Base-by-base conservation (phyloP, 2,888 invertebrate species). In the Penaeus monodon region DNA sequence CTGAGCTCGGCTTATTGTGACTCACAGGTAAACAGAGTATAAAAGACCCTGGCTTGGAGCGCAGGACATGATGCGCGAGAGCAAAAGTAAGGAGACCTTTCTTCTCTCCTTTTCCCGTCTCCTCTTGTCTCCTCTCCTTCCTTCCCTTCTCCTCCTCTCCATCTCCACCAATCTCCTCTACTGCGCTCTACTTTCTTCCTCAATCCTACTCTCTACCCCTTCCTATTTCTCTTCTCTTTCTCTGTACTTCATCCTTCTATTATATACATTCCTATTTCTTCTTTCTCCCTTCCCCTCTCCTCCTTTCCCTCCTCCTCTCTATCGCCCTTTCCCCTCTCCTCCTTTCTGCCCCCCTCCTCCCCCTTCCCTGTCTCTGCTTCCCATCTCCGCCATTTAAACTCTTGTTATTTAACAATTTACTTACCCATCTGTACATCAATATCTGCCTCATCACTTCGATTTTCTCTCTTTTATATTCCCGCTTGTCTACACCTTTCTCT, bases 91-190 rank as follows among this genome's bases (percentile, higher is more conserved):
- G 3, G 33, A 33, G 33, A 33, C 66, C 38, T 38, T 66, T 10
- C n/a, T 8, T 63, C 27, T 24, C 17, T 33, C 65, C 27, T 2
- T 20, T 64, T 29, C n/a, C 14, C 44, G 33, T 73, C 33, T 12
- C 63, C 65, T 17, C 57, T 44, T 81, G 4, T 29, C 81, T 70
- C 49, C n/a, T 33, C 33, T 33, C 2, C 70, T 70, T 49, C 44
- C 81, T 70, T 27, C 17, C 27, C 44, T 22, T 44, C 49, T 44
- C 66, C 68, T 24, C 38, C 70, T 68, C 81, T 81, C 66, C 33
- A 6, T 44, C 38, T 81, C 81, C 29, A n/a, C n/a, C 27, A 44
- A 27, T 17, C 29, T 73, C 27, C 66, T 73, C 66, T 73, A 33
- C 29, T 73, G n/a, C 57, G 0, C 70, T 73, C 63, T 14, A 24